These are phyloP conservation scores for Ashinkailepas kermadecensis DNA, from an alignment of 2,888 invertebrate species.

Conservation along the genomic window DNA sequence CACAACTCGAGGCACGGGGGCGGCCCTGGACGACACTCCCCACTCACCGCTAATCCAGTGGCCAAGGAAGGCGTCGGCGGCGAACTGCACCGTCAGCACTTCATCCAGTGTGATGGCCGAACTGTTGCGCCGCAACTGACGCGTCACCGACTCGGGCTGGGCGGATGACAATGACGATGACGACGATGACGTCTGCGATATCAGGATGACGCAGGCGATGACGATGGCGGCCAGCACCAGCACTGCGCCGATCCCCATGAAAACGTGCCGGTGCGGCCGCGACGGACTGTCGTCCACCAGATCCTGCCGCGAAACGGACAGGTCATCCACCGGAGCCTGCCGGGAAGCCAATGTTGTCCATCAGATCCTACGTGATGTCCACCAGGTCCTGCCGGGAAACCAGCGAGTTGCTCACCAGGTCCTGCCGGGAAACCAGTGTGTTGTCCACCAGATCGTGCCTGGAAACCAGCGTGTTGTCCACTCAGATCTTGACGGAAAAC, in stretches of 20 bases:
- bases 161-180: neutral
- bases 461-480: no score
- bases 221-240: constrained; percentile 53
- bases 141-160: constrained; percentile 22
- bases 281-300: constrained; percentile 43
- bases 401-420: no score
- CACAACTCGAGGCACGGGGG: no score
- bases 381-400: no score
- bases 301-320: constrained; percentile 38
- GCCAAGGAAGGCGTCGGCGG: constrained; percentile 64
- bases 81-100: constrained; percentile 58
- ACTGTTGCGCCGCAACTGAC: constrained; percentile 5
- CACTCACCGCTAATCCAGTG: constrained; percentile 68
- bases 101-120: constrained; percentile 57
- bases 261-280: constrained; percentile 37
- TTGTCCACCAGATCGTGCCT: no score
- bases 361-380: no score
- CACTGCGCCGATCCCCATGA: constrained; percentile 51
- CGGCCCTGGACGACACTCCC: no score
- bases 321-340: no score
- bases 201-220: constrained; percentile 52
- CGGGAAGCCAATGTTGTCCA: no score
- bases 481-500: no score
- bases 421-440: no score
- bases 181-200: neutral